Base-by-base conservation (phyloP, 2,797 vertebrate species). In the Thripadectes ignobilis region DNA sequence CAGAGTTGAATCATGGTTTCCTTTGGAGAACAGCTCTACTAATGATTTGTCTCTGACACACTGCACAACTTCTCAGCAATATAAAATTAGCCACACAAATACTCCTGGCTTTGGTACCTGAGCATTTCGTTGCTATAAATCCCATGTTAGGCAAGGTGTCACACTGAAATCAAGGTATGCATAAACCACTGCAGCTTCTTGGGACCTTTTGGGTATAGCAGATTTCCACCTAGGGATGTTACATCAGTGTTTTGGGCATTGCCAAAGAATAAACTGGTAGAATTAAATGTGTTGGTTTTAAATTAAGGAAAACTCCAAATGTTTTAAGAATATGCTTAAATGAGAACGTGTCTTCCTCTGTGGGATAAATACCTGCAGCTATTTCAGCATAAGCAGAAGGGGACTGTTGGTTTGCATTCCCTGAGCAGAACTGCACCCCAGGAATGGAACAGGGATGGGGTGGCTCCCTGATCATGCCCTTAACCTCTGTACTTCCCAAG, bases 391-490 rank as follows among this genome's bases (percentile, higher is more conserved):
- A 48, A 92, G 13, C 4, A 49, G 43, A 48, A 22, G 26, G 23
- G 45, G 15, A 34, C 23, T 82, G 26, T 8, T 59, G 32, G 23
- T 30, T 79, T 89, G 12, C 4, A 48, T 36, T 57, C 26, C n/a
- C 16, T n/a, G 38, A 59, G 30, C 12, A 67, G 27, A 49, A 49
- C 1, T 48, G 52, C 15, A 49, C 23, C n/a, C 12, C 6, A 72
- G 34, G 45, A 85, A 52, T 0, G 1, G 52, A 79, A 36, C 9
- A 16, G 4, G 23, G 1, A 5, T 12, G 29, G 16, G 2, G 1
- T 0, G 0, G 32, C 7, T 8, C 11, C 21, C 58, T 52, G 66
- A 24, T 66, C 43, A 19, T 2, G 4, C 2, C 55, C 9, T 14
- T 27, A 3, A 3, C 16, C 41, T 55, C 34, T 65, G 57, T 26